Base-by-base conservation (phyloP, 2,888 invertebrate species). In the Apodemia mormo region DNA sequence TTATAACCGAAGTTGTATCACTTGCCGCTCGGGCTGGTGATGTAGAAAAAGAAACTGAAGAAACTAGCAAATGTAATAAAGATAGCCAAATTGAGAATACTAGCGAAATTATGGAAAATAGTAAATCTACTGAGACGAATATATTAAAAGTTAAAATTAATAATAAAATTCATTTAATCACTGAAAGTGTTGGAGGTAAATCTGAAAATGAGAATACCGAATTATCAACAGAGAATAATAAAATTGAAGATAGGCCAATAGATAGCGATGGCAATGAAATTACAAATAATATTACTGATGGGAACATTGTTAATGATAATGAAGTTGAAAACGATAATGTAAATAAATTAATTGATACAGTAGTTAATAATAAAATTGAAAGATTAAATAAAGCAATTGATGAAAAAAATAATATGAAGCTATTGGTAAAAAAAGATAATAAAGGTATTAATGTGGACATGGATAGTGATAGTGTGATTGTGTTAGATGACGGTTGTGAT, bases 1-100 rank as follows among this genome's bases (percentile, higher is more conserved):
- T 58, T 12, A 58, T 58, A 58, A 22, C 58, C 10, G 9, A 29
- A 22, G 58, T 58, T 58, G n/a, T 58, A n/a, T 58, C 58, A 58
- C 58, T 58, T 10, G 58, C 58, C 0, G 9, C 58, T 29, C 10
- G 0, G 10, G 2, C 10, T 4, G 10, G 2, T 4, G 30, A 29
- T 58, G 29, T 10, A 7, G 5, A 22, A 30, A 30, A 10, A 10
- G 7, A 58, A 58, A 3, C 4, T 3, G 4, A 4, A 6, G 10
- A 58, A 58, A 30, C 29, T 58, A 58, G 30, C 8, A n/a, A n/a
- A 22, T 5, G 54, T 2, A 45, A 45, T 1, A 45, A 10, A 45
- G 22, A 22, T 56, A 3, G 22, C 2, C 9, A 8, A 8, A 56
- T 22, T 9, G 54, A 56, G 12, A 58, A 58, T 29, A 30, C 14